Percentiles rank a stretch among this genome's conserved stretches.
Evolutionary conservation across 2,113 vertebrate species (phyloP).

Genomic region (Oenanthe oenanthe): DNA sequence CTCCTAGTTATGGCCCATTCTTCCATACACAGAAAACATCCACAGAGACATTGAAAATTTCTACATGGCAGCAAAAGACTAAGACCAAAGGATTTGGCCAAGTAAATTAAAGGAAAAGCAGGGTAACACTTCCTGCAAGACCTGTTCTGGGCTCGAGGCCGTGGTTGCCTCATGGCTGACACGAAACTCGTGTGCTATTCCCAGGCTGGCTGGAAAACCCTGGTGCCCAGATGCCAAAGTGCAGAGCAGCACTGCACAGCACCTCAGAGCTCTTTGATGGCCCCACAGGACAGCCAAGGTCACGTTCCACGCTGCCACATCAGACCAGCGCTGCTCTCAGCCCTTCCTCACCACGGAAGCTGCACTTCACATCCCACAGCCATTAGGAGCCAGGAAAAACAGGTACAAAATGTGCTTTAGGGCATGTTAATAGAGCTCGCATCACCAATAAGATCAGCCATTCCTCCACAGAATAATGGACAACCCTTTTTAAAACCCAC

Average conservation of each 20-base stretch:
- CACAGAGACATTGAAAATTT: neutral
- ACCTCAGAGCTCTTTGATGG: neutral
- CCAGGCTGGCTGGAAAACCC: neutral
- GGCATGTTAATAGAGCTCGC: neutral
- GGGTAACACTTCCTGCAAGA: slow-evolving; percentile 32
- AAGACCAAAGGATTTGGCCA: slow-evolving; percentile 18
- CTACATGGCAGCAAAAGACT: neutral
- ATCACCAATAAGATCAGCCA: neutral
- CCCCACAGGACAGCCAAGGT: neutral
- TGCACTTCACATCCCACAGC: slow-evolving; percentile 8
- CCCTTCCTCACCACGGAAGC: neutral
- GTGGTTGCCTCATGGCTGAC: neutral
- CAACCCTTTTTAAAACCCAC: slow-evolving; percentile 9
- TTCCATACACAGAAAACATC: neutral
- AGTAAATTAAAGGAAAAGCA: neutral
- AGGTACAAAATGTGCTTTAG: neutral
- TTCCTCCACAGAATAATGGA: neutral
- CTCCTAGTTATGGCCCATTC: neutral
- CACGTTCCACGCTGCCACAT: neutral
- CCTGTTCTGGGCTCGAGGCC: neutral
- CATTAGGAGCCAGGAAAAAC: neutral
- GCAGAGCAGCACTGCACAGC: neutral
- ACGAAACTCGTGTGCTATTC: neutral
- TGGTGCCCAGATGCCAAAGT: neutral
- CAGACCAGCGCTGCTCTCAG: neutral